Conservation (phyloP, 2,113 vertebrate genomes). For the Colossoma macropomum region DNA sequence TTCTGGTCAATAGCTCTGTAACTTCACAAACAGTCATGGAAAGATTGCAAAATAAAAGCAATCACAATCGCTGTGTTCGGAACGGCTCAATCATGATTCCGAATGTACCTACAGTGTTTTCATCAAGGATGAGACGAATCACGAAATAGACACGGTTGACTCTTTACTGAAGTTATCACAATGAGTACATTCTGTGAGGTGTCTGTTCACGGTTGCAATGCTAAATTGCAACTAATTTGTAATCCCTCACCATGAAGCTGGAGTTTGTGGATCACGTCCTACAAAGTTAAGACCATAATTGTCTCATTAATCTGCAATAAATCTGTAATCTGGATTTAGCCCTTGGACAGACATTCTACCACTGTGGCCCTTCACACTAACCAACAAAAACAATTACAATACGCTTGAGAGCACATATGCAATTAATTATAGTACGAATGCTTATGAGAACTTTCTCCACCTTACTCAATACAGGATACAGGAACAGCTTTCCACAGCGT, state of each 20-base stretch:
- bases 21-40: too few relatives aligned
- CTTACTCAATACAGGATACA: background rate
- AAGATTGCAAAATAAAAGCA: background rate
- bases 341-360: background rate
- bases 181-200: background rate
- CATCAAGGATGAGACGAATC: background rate
- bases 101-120: background rate
- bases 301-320: conserved; percentile 30
- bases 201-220: background rate
- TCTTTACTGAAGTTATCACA: background rate
- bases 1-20: too few relatives aligned
- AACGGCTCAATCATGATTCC: too few relatives aligned
- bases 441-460: background rate
- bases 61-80: too few relatives aligned
- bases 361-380: background rate
- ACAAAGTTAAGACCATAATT: background rate
- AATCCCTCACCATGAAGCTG: background rate
- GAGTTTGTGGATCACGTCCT: background rate
- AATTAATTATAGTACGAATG: background rate
- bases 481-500: background rate
- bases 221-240: background rate
- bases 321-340: conserved; percentile 22
- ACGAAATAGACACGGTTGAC: background rate
- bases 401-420: background rate
- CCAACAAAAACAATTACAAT: background rate